Percentiles rank a stretch among this genome's conserved stretches.
Conservation (phyloP, 2,888 invertebrate species). For the Ptychoptera albimana region DNA sequence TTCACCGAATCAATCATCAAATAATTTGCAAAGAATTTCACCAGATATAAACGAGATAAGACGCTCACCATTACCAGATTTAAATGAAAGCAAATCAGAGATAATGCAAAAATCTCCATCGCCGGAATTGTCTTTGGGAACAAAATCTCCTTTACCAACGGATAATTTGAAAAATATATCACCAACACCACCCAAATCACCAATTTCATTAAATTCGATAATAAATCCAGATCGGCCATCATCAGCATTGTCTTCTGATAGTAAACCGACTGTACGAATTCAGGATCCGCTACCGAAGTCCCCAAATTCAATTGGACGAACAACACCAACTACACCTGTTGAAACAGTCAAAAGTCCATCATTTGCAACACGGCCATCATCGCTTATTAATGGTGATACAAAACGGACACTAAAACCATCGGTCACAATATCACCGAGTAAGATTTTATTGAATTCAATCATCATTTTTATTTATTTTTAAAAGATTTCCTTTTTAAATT, state of each 20-base stretch:
- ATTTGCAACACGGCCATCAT: neutral
- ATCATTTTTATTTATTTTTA: no score
- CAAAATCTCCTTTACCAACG: neutral
- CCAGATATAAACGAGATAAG: no score
- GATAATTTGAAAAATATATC: slow-evolving; percentile 1
- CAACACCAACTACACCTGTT: neutral
- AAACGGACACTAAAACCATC: neutral
- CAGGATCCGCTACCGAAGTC: neutral
- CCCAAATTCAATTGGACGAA: neutral
- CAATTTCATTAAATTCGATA: neutral
- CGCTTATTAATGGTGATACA: neutral
- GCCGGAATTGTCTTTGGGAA: neutral
- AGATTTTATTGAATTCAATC: no score
- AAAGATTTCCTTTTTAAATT: no score
- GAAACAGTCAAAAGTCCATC: neutral
- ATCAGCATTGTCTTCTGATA: neutral
- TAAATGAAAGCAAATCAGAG: no score
- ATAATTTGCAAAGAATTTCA: no score
- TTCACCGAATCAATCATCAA: no score
- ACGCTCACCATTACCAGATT: no score
- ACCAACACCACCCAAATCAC: neutral
- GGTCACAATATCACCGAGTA: no score
- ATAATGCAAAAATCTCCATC: neutral
- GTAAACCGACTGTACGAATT: neutral
- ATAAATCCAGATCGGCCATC: neutral